Percentiles rank a stretch among this genome's conserved stretches.
phyloP scores from a whole-genome alignment of 2,113 vertebrate species.

The Toxostoma redivivum region DNA sequence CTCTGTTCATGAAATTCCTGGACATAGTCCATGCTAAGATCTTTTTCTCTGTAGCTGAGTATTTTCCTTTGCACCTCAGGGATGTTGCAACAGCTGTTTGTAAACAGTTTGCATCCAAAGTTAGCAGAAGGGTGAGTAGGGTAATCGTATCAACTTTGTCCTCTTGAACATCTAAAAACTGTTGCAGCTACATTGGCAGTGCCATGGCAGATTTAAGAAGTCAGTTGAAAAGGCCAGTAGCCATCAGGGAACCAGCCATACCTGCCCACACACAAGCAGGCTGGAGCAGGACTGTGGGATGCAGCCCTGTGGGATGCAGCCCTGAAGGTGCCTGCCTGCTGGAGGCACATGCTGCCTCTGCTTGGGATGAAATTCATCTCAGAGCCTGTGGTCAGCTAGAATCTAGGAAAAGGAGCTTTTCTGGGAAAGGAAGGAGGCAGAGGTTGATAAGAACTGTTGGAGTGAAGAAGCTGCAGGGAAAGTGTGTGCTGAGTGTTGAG shows the following conservation, averaged over 20 bases:
- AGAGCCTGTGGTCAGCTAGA: neutral
- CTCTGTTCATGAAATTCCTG: conserved; percentile 30
- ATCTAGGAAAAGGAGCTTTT: neutral
- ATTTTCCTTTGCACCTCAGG: conserved; percentile 22
- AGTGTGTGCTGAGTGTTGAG: neutral
- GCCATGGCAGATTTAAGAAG: neutral
- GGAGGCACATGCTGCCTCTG: accelerated
- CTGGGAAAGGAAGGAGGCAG: neutral
- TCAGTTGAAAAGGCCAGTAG: neutral
- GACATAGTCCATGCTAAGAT: conserved; percentile 43
- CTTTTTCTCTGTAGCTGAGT: neutral
- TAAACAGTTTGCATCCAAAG: conserved; percentile 55
- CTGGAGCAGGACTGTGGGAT: neutral
- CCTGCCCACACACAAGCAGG: neutral
- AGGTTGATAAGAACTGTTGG: neutral
- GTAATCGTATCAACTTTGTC: conserved; percentile 26
- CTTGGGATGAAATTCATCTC: neutral
- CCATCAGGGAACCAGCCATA: neutral
- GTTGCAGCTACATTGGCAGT: conserved; percentile 13
- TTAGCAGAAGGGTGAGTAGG: neutral
- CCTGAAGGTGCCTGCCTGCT: neutral
- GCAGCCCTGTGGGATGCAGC: neutral
- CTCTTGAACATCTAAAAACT: conserved; percentile 31
- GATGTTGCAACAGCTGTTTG: conserved; percentile 66
- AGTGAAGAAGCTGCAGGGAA: neutral